phyloP scores from a whole-genome alignment of 2,888 invertebrate genomes.

The Endotricha flammealis region DNA sequence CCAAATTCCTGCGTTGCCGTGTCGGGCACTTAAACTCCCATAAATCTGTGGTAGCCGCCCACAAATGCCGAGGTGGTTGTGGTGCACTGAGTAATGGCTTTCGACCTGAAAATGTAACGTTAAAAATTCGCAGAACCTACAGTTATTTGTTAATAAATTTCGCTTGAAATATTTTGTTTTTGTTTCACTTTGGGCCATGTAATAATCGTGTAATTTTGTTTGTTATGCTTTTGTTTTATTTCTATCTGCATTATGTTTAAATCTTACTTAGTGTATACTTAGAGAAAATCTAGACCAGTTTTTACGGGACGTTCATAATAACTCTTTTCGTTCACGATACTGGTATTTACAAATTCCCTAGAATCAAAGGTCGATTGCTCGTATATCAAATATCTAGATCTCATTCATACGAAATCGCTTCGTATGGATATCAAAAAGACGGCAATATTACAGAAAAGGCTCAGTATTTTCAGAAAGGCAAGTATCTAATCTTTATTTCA shows the following conservation, averaged over 20 bases:
- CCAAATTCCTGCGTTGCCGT: slow-evolving; percentile 49
- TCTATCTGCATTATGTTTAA: too few relatives aligned
- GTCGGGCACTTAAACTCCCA: slow-evolving; percentile 66
- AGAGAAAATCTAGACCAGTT: too few relatives aligned
- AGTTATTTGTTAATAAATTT: slow-evolving; percentile 19
- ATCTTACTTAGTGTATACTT: too few relatives aligned
- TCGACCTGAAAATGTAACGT: slow-evolving; percentile 1
- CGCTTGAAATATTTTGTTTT: too few relatives aligned
- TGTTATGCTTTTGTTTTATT: not conserved
- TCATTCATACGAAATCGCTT: too few relatives aligned
- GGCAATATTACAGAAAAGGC: not conserved
- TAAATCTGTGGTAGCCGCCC: slow-evolving; percentile 71
- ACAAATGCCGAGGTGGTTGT: slow-evolving; percentile 68
- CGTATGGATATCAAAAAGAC: too few relatives aligned
- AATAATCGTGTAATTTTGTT: not conserved
- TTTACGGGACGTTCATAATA: too few relatives aligned
- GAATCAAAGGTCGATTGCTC: too few relatives aligned
- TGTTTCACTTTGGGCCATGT: not conserved
- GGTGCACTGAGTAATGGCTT: slow-evolving; percentile 64
- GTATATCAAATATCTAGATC: too few relatives aligned
- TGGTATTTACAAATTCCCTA: too few relatives aligned
- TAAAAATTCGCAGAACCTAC: slow-evolving; percentile 37
- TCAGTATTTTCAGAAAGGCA: slow-evolving; percentile 3
- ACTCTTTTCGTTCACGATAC: too few relatives aligned
- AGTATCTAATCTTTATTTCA: slow-evolving; percentile 10